phyloP scores from a whole-genome alignment of 2,888 invertebrate genomes.

The Sminthurinus aureus region DNA sequence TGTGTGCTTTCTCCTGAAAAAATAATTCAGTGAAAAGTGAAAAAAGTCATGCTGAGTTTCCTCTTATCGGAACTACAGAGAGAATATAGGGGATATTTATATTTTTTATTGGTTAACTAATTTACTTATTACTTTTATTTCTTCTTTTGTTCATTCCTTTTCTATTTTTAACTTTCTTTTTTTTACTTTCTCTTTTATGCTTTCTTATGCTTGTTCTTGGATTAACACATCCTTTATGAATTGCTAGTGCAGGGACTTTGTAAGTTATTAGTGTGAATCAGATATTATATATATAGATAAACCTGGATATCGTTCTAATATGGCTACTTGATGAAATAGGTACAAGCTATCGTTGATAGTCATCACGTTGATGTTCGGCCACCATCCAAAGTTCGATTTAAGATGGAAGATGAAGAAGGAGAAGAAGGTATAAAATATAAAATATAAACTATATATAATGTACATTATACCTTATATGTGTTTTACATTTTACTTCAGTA shows the following conservation, averaged over 20 bases:
- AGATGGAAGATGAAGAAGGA: slow-evolving; percentile 58
- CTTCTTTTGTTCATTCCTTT: no score
- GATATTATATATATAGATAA: background rate
- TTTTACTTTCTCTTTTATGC: background rate
- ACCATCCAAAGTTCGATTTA: slow-evolving; percentile 44
- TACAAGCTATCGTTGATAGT: slow-evolving; percentile 92
- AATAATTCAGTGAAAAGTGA: no score
- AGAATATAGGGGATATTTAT: no score
- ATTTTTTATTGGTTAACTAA: slow-evolving; percentile 22
- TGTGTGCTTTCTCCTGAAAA: no score
- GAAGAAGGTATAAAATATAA: slow-evolving; percentile 55
- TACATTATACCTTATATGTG: background rate
- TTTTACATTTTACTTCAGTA: background rate
- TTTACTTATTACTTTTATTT: slow-evolving; percentile 7
- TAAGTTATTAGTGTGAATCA: background rate
- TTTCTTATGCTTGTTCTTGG: background rate
- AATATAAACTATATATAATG: background rate
- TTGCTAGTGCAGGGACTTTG: background rate
- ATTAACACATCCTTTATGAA: background rate
- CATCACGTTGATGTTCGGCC: slow-evolving; percentile 73
- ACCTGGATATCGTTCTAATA: background rate
- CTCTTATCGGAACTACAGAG: no score
- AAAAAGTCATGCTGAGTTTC: no score
- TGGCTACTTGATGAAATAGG: slow-evolving; percentile 68
- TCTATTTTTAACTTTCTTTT: background rate